These are phyloP conservation scores for Chloropsis cyanopogon DNA, from an alignment of 2,113 vertebrate species.

Conservation along the genomic window DNA sequence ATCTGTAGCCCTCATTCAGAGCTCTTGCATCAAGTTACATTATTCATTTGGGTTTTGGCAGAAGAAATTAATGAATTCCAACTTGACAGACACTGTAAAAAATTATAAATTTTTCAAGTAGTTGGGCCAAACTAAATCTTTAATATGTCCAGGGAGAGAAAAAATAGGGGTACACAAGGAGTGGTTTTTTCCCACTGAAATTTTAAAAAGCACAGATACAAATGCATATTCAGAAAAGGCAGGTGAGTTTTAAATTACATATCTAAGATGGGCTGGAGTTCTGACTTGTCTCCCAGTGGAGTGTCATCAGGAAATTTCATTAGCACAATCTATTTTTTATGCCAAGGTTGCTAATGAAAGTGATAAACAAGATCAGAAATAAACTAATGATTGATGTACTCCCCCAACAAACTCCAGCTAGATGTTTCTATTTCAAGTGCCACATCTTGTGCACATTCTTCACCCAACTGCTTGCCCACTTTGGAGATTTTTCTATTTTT, in stretches of 20 bases:
- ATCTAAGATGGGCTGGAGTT: neutral
- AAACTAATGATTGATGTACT: neutral
- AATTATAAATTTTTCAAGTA: neutral
- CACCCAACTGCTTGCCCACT: neutral
- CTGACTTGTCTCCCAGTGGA: neutral
- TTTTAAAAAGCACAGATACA: neutral
- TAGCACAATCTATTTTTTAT: neutral
- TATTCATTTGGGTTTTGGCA: conserved; percentile 24
- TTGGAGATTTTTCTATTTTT: neutral
- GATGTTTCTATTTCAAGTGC: neutral
- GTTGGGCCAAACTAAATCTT: neutral
- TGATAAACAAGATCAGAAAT: conserved; percentile 35
- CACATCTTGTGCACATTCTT: neutral
- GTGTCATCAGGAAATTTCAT: conserved; percentile 21
- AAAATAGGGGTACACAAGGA: neutral
- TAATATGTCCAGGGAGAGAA: neutral
- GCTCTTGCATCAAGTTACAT: neutral
- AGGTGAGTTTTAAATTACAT: neutral
- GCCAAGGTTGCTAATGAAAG: neutral
- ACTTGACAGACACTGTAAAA: conserved; percentile 1
- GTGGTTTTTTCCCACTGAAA: neutral
- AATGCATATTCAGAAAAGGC: neutral
- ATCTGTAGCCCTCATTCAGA: neutral
- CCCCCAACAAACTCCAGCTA: neutral
- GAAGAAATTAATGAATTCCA: conserved; percentile 8